Conservation (phyloP, 2,888 invertebrate genomes). For the Iphiclides podalirius region DNA sequence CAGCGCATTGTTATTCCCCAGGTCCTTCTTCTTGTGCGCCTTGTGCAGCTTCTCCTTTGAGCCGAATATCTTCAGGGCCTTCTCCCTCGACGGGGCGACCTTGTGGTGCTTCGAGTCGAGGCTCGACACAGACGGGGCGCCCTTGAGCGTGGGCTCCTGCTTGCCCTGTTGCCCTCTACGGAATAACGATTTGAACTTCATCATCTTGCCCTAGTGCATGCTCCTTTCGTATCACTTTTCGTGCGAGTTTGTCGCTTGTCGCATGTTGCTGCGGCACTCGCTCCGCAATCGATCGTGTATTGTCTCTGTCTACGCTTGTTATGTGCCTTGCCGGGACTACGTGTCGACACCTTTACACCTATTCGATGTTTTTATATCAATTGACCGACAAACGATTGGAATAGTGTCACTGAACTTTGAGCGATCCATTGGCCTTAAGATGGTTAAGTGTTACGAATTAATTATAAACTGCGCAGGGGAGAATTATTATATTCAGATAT, state of each 20-base stretch:
- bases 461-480: too few species aligned
- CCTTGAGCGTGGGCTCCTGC: conserved; percentile 76
- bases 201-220: conserved; percentile 82
- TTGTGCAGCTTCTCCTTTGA: conserved; percentile 75
- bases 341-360: too few species aligned
- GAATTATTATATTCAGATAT: too few species aligned
- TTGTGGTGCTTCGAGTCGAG: conserved; percentile 82
- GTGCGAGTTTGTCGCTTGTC: conserved; percentile 42
- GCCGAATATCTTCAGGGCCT: conserved; percentile 73
- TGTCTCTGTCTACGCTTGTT: too few species aligned
- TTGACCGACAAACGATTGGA: too few species aligned
- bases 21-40: conserved; percentile 67
- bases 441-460: too few species aligned
- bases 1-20: conserved; percentile 73
- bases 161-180: conserved; percentile 89
- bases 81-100: conserved; percentile 70
- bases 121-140: conserved; percentile 83
- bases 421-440: too few species aligned
- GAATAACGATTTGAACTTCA: conserved; percentile 95
- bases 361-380: too few species aligned
- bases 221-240: conserved; percentile 69
- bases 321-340: too few species aligned
- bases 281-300: too few species aligned
- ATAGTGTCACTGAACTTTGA: too few species aligned
- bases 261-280: conserved; percentile 36